Conservation (phyloP, 2,888 invertebrate genomes). For the Troilus luridus region DNA sequence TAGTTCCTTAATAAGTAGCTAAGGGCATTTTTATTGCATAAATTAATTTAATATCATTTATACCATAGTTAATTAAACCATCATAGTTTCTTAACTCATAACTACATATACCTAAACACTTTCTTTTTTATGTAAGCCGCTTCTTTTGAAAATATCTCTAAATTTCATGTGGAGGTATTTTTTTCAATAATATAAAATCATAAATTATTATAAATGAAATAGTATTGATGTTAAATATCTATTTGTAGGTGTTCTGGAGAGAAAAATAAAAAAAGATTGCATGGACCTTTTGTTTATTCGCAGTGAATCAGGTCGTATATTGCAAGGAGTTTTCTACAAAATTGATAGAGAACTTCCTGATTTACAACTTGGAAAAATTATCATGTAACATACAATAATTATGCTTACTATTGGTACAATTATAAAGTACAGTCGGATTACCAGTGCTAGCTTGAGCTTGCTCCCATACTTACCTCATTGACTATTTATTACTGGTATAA, state of each 20-base stretch:
- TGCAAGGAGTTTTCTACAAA: conserved; percentile 61
- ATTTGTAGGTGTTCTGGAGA: conserved; percentile 54
- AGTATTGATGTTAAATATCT: neutral
- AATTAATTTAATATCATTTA: no score
- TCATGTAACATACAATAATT: conserved; percentile 57
- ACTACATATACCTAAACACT: no score
- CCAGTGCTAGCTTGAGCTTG: no score
- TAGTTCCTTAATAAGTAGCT: no score
- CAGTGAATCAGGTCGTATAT: conserved; percentile 57
- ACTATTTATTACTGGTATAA: no score
- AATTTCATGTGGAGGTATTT: neutral
- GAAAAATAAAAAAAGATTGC: conserved; percentile 44
- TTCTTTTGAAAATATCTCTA: neutral
- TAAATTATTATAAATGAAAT: neutral
- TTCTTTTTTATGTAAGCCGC: no score
- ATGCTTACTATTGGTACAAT: neutral
- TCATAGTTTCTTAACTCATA: no score
- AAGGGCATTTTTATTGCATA: no score
- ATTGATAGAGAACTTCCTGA: conserved; percentile 61
- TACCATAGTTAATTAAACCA: no score
- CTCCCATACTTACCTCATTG: no score
- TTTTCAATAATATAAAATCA: neutral
- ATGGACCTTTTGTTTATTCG: conserved; percentile 56
- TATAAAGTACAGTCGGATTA: no score
- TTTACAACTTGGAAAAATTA: conserved; percentile 54